Evolutionary conservation across 2,888 invertebrate genomes (phyloP), one percentile per base, ranked within the genome.

Genomic region (Spodoptera littoralis): DNA sequence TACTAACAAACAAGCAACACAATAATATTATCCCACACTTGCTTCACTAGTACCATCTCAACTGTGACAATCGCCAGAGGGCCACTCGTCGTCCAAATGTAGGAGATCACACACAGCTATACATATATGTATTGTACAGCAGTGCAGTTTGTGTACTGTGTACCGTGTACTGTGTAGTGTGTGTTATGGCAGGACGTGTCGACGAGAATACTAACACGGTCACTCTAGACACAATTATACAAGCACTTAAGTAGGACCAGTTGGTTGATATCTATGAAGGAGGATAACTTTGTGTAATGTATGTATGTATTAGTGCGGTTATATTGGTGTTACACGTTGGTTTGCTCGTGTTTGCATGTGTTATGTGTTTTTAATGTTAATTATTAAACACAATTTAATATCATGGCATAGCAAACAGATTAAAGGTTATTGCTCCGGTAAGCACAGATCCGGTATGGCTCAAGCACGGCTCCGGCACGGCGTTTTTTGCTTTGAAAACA

Each of bases 31-130:
- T 24, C 1, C 6, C 9, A 11, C 22, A 67, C 55, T 71, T 63
- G 59, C 12, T 27, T 51, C 42, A 51, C 68, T 60, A 64, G 3
- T 43, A n/a, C 11, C 42, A 6, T 27, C 49, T 57, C 18, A 5
- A 73, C 70, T 59, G 54, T n/a, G 8, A 9, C 18, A 49, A 27
- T 60, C 54, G 68, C 73, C 69, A 27, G 60, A 68, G 72, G 73
- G 73, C 59, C 64, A 65, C 71, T 72, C 71, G 58, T 30, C 69
- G 64, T 73, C 73, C 73, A 73, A 73, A 73, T 73, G 73, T 53
- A 70, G 61, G 70, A 44, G 71, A 72, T 72, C 73, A 65, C 73
- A 73, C 65, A 64, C 57, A 60, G 63, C 60, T 62, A 55, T 61
- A 60, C 57, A 36, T 41, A 70, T 11, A 59, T 22, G 61, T 47